Conservation (phyloP, 2,113 vertebrate species). For the Struthidea cinerea region DNA sequence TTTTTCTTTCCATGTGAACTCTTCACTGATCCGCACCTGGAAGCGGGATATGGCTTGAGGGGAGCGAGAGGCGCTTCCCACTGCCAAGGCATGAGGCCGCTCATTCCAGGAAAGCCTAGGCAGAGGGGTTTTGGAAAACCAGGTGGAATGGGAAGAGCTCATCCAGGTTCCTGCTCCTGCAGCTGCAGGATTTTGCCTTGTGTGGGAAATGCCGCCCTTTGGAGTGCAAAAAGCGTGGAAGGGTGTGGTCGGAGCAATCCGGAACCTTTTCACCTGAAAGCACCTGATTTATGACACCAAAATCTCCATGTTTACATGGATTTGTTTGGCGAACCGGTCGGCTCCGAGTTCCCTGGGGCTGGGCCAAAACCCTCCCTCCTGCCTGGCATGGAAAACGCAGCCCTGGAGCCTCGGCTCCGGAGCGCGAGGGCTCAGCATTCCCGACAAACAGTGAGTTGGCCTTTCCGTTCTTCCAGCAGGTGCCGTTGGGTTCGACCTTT, state of each 20-base stretch:
- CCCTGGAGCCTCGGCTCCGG: background rate
- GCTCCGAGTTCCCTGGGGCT: background rate
- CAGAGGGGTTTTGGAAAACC: background rate
- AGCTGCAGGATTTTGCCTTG: background rate
- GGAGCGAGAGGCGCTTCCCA: background rate
- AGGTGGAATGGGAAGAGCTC: background rate
- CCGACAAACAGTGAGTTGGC: background rate
- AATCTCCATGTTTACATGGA: background rate
- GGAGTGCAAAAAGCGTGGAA: background rate
- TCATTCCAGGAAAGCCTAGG: background rate
- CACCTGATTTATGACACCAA: background rate
- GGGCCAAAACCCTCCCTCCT: conserved; percentile 1
- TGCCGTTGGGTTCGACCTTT: rapidly evolving
- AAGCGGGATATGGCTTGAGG: background rate
- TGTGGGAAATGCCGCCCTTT: background rate
- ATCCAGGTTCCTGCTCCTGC: background rate
- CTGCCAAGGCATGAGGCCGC: background rate
- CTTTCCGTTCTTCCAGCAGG: background rate
- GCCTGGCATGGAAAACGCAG: background rate
- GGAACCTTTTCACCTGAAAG: background rate
- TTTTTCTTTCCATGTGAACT: background rate
- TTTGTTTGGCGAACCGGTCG: background rate
- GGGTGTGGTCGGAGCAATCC: background rate
- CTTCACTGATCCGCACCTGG: background rate
- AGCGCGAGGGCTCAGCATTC: background rate